Evolutionary conservation across 2,888 invertebrate species (phyloP), one percentile per base, ranked within the genome.

Genomic region (Callimorpha dominula): DNA sequence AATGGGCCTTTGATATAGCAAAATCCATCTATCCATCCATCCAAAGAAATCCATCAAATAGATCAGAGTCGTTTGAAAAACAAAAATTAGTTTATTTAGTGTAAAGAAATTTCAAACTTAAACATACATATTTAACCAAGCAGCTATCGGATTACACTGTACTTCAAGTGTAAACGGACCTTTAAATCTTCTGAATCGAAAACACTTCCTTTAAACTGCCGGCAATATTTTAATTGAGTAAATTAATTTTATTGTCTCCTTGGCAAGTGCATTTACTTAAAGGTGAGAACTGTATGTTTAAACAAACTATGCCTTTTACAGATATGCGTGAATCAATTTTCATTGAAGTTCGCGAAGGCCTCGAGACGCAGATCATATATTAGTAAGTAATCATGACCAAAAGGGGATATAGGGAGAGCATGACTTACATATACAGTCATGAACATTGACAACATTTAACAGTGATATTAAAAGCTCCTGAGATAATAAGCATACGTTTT

Each of bases 201-300:
- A 46, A 43, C 57, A 67, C 68, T 62, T 73, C 70, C 68, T 75
- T 76, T 76, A 71, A 70, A 75, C 70, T 68, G 73, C 72, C 65
- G 74, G 66, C 73, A 79, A 67, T 84, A 72, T 76, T 66, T 75
- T 66, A 71, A 76, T 20, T 2, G 50, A 65, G 74, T 73, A 72
- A 79, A 76, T 76, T 70, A 75, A 0, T 82, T 73, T 78, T 73
- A 82, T 75, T 75, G 54, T 77, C 70, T 50, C 85, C 82, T 82
- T 82, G 83, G 65, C 75, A 80, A 71, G 8, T 74, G 54, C 65
- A 71, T 74, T 84, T 82, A 73, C 65, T 72, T 70, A 68, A 79
- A 81, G 84, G 74, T 75, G 73, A 74, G 65, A 80, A 78, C 54
- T 73, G 65, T 65, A 54, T 75, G 72, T 73, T 77, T 76, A 68